Base-by-base conservation (phyloP, 2,113 vertebrate species). In the Nyctibius bracteatus region DNA sequence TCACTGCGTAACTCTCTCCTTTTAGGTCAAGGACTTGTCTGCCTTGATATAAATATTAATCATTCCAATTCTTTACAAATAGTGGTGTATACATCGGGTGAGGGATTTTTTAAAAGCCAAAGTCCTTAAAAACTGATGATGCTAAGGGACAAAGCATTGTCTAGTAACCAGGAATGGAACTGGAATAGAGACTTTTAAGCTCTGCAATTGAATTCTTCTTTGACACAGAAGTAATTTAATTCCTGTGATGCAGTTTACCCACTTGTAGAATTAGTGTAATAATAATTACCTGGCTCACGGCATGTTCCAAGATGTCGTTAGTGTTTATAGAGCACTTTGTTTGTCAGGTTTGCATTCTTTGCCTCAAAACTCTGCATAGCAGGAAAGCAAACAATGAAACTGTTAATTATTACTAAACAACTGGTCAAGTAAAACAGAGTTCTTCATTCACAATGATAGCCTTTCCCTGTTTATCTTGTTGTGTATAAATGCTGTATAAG, bases 11-110 rank as follows among this genome's bases (percentile, higher is more conserved):
- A 39, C 24, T 82, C 28, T 49, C 9, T 80, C 23, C 44, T 90
- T 82, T 75, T 57, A 90, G 94, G 94, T 95, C 92, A 97, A 96
- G 82, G 88, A 82, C 85, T 92, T 80, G 14, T 72, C 66, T 80
- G 23, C 66, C 49, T 82, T 66, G 41, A 68, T 88, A 95, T 92
- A 73, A 94, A 92, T 96, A 94, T 92, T 93, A 93, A 88, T 93
- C 35, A 62, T 94, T 90, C 73, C 20, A 35, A 5, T 61, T 90
- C 51, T 77, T 90, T 59, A 61, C 15, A 81, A 78, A 80, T 15
- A 93, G 55, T 35, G 12, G 16, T 46, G n/a, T 31, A 33, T 54
- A 46, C 17, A 9, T 73, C 54, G 14, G 2, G 23, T 57, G 37
- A 80, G 35, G 6, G 9, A 37, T 28, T 81, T 44, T 90, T 79